Evolutionary conservation across 2,888 invertebrate species (phyloP).

Genomic region (Phoronis australis): DNA sequence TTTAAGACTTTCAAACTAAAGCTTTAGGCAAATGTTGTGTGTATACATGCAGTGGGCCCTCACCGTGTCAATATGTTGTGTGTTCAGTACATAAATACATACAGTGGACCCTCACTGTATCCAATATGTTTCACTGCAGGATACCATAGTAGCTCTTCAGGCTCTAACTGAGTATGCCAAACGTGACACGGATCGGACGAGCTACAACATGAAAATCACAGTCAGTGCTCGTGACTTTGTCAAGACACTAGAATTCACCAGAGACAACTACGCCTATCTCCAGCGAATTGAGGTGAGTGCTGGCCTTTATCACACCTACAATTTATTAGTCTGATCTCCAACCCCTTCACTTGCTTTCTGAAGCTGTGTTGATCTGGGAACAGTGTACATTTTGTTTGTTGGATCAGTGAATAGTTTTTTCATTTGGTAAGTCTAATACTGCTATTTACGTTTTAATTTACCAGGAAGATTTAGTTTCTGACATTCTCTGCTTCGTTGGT

Average conservation of each 20-base stretch:
- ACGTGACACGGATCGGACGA: slow-evolving; percentile 41
- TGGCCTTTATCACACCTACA: slow-evolving; percentile 12
- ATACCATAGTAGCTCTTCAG: slow-evolving; percentile 81
- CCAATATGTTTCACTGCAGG: slow-evolving; percentile 53
- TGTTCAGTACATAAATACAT: slow-evolving; percentile 4
- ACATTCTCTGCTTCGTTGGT: no score
- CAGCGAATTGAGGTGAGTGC: slow-evolving; percentile 22
- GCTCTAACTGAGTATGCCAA: slow-evolving; percentile 64
- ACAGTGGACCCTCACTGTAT: slow-evolving; percentile 7
- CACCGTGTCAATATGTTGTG: no score
- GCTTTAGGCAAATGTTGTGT: no score
- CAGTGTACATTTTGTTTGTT: not conserved
- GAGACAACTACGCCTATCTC: slow-evolving; percentile 40
- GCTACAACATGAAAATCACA: slow-evolving; percentile 35
- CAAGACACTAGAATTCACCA: no score
- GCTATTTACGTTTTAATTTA: no score
- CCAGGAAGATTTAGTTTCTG: no score
- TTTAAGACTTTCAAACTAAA: no score
- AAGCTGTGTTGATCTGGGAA: not conserved
- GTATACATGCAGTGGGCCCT: no score
- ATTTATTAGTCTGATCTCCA: not conserved
- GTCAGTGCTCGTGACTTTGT: no score
- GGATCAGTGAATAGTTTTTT: no score
- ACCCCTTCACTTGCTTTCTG: not conserved
- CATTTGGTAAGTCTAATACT: no score